A percentile compares a stretch with the other conserved stretches of the same genome.
Evolutionary conservation across 1,140 invertebrate species (phyloP).

Genomic region (Drosophila yakuba): DNA sequence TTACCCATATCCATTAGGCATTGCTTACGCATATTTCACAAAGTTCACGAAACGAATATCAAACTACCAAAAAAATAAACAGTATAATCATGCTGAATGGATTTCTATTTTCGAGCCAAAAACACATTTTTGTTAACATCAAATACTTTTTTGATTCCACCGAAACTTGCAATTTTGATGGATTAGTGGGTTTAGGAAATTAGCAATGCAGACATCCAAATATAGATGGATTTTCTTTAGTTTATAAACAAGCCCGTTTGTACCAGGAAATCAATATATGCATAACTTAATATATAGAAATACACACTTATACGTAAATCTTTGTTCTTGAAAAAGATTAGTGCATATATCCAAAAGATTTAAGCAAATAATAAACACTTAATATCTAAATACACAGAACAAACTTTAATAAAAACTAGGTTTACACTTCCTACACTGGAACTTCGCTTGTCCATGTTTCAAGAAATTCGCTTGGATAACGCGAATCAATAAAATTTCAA

Average conservation of each 20-base stretch:
- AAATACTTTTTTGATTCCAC: not conserved
- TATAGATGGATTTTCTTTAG: not conserved
- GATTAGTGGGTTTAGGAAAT: not conserved
- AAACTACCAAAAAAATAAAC: not conserved
- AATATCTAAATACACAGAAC: conserved; percentile 26
- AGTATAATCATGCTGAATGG: not conserved
- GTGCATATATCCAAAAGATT: conserved; percentile 20
- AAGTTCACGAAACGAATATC: not conserved
- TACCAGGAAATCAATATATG: conserved; percentile 1
- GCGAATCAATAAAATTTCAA: conserved; percentile 1
- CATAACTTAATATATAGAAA: conserved; percentile 10
- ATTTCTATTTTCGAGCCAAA: not conserved
- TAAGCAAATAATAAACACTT: conserved; percentile 2
- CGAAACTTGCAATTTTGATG: not conserved
- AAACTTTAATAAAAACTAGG: conserved; percentile 1
- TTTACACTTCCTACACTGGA: not conserved
- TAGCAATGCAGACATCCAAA: not conserved
- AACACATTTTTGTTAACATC: not conserved
- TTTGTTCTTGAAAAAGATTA: conserved; percentile 34
- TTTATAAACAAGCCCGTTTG: conserved; percentile 1
- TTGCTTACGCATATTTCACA: not conserved
- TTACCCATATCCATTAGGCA: too few relatives aligned
- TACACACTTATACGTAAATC: conserved; percentile 20
- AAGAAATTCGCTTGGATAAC: not conserved
- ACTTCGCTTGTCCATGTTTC: conserved; percentile 4